phyloP scores from a whole-genome alignment of 2,113 vertebrate genomes.

The Corydoras maculifer region DNA sequence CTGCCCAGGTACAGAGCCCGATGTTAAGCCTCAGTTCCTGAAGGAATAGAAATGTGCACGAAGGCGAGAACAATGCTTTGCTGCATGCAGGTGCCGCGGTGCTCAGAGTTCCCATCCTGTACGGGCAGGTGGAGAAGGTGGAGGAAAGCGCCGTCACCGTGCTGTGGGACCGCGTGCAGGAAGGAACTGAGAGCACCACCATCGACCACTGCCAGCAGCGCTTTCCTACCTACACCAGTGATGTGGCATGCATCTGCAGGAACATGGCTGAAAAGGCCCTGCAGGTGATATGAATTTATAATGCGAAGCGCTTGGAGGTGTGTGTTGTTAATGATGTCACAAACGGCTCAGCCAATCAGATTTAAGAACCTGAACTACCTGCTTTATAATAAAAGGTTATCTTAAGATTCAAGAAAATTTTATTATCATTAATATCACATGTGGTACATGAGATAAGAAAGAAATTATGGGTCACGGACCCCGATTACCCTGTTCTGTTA shows the following conservation, averaged over 20 bases:
- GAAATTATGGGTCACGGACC: too few species aligned
- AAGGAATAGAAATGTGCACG: neutral
- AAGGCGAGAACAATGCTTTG: neutral
- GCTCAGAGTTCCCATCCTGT: conserved; percentile 85
- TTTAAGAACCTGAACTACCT: too few species aligned
- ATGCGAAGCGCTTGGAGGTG: too few species aligned
- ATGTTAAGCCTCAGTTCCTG: neutral
- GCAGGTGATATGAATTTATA: conserved; percentile 63
- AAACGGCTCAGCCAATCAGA: too few species aligned
- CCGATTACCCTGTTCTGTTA: too few species aligned
- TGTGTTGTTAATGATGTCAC: too few species aligned
- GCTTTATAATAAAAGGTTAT: too few species aligned
- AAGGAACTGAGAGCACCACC: conserved; percentile 75
- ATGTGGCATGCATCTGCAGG: conserved; percentile 83
- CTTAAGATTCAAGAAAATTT: too few species aligned
- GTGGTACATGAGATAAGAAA: too few species aligned
- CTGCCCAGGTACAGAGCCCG: conserved; percentile 72
- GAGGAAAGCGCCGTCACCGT: conserved; percentile 85
- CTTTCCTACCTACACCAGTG: conserved; percentile 81
- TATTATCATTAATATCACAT: too few species aligned
- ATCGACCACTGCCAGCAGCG: conserved; percentile 89
- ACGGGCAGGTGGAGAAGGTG: conserved; percentile 83
- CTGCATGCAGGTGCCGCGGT: conserved; percentile 73
- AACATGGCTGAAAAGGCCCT: conserved; percentile 78
- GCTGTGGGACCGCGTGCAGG: conserved; percentile 84